A percentile compares a stretch with the other conserved stretches of the same genome.
Conservation (phyloP, 2,113 vertebrate genomes). For the Grammatotria lemairii region DNA sequence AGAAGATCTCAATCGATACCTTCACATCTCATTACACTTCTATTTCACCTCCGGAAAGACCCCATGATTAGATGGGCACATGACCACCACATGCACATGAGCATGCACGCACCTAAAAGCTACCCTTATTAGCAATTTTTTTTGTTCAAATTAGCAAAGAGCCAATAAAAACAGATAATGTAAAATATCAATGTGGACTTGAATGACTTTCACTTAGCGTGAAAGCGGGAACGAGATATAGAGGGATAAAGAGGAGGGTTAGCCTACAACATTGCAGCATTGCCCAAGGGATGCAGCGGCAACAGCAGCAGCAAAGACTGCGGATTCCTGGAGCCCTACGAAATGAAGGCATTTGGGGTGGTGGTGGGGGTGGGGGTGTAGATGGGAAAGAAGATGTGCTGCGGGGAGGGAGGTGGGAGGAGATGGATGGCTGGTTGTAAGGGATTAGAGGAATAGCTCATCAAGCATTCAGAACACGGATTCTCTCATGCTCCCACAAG, state of each 20-base stretch:
- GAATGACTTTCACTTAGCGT: neutral
- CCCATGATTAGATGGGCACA: conserved; percentile 16
- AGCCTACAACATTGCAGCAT: conserved; percentile 14
- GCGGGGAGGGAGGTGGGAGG: conserved; percentile 36
- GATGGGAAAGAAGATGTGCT: conserved; percentile 29
- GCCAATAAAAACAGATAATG: neutral
- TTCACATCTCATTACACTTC: conserved; percentile 32
- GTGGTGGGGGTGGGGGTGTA: conserved; percentile 7
- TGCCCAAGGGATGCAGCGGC: conserved; percentile 14
- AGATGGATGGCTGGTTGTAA: conserved; percentile 46
- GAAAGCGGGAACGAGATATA: neutral
- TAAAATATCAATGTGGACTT: conserved; percentile 25
- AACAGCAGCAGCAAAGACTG: conserved; percentile 16
- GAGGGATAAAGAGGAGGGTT: neutral
- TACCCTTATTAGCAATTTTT: neutral
- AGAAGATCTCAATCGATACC: conserved; percentile 30
- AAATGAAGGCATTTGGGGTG: conserved; percentile 59
- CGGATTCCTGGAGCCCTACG: conserved; percentile 29
- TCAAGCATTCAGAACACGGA: conserved; percentile 61
- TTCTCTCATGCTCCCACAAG: conserved; percentile 47
- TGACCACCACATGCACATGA: neutral
- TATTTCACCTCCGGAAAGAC: conserved; percentile 24
- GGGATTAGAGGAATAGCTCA: conserved; percentile 58
- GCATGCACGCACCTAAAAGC: neutral
- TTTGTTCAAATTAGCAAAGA: conserved; percentile 17